phyloP scores from a whole-genome alignment of 1,140 invertebrate genomes.

The Tenebrio molitor region DNA sequence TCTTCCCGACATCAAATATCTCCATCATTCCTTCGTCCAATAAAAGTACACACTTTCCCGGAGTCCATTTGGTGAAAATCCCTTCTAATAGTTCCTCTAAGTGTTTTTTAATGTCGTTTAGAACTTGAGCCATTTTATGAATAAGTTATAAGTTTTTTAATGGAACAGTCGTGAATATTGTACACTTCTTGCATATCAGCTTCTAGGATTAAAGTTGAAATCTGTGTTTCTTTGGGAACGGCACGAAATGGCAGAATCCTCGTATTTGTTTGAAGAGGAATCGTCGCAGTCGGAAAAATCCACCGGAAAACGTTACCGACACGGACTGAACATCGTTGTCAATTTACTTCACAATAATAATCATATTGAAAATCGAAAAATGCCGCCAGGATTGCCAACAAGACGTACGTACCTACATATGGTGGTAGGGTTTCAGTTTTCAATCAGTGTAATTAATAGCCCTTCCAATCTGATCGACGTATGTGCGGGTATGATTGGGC shows the following conservation, averaged over 20 bases:
- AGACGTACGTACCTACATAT: too few species aligned
- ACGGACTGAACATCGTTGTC: conserved; percentile 11
- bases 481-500: conserved; percentile 28
- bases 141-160: conserved; percentile 46
- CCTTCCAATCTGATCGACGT: conserved; percentile 15
- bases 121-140: conserved; percentile 42
- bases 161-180: conserved; percentile 35
- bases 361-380: too few species aligned
- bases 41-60: conserved; percentile 5
- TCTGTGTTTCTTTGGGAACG: conserved; percentile 59
- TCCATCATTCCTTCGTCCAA: not conserved
- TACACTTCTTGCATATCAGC: conserved; percentile 30
- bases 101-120: conserved; percentile 43
- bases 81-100: conserved; percentile 24
- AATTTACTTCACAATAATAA: not conserved
- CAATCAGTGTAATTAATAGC: conserved; percentile 16
- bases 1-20: conserved; percentile 34
- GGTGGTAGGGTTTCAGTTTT: not conserved
- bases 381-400: too few species aligned
- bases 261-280: conserved; percentile 36
- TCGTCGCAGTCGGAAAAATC: conserved; percentile 39
- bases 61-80: conserved; percentile 8
- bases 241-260: conserved; percentile 49
- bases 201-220: conserved; percentile 57
- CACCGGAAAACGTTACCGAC: conserved; percentile 1